These are phyloP conservation scores for Sylvicapra grimmia DNA, from an alignment of 2,113 vertebrate species.

Conservation along the genomic window DNA sequence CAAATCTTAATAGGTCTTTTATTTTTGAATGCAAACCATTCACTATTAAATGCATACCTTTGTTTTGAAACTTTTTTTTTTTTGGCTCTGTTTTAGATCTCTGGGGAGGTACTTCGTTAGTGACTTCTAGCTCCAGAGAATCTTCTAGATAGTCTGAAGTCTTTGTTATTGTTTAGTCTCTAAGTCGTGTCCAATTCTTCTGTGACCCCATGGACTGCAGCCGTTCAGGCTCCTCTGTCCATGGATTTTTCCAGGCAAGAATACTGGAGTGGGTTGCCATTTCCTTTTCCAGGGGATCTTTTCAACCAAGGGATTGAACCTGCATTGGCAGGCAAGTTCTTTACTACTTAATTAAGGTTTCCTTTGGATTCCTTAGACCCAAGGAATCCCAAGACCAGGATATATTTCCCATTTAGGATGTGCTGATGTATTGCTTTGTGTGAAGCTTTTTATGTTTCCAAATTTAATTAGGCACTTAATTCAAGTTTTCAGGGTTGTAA, in stretches of 20 bases:
- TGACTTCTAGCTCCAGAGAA: neutral
- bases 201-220: neutral
- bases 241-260: neutral
- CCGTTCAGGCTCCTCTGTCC: neutral
- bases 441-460: slow-evolving; percentile 28
- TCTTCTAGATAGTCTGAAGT: neutral
- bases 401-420: slow-evolving; percentile 13
- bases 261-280: neutral
- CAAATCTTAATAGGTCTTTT: neutral
- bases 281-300: neutral
- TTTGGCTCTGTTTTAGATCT: neutral
- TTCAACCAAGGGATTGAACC: neutral
- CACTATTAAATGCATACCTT: neutral
- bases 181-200: neutral
- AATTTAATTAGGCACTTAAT: slow-evolving; percentile 7
- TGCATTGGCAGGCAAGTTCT: neutral
- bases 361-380: neutral
- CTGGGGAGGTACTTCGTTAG: neutral
- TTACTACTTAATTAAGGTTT: neutral
- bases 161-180: slow-evolving; percentile 15
- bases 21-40: neutral
- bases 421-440: neutral
- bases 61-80: neutral
- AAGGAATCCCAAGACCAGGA: slow-evolving; percentile 4
- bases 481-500: neutral